A percentile compares a stretch with the other conserved stretches of the same genome.
Conservation (phyloP, 2,888 invertebrate species). For the Pachycephus smyrnensis region DNA sequence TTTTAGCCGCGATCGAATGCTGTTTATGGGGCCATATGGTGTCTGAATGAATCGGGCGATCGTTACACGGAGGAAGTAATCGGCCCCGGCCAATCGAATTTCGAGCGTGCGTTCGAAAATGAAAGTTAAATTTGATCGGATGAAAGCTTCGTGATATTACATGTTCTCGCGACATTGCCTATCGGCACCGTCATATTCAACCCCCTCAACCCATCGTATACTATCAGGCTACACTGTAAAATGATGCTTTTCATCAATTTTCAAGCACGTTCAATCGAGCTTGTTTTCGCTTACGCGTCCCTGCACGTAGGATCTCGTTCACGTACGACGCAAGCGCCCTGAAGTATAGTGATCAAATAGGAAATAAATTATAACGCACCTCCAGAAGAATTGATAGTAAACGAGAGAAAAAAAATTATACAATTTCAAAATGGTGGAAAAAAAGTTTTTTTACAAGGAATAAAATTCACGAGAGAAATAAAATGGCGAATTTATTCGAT, state of each 20-base stretch:
- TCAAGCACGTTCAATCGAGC: background rate
- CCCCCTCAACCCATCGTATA: background rate
- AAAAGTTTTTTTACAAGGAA: background rate
- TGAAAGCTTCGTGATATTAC: conserved; percentile 21
- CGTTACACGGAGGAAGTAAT: conserved; percentile 23
- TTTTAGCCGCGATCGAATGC: conserved; percentile 31
- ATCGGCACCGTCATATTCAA: background rate
- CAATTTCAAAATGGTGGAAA: background rate
- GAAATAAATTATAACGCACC: background rate
- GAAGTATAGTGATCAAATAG: background rate
- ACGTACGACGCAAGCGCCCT: background rate
- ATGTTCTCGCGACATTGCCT: conserved; percentile 7
- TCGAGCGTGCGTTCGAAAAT: conserved; percentile 27
- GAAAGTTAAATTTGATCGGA: conserved; percentile 15
- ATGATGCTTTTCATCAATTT: background rate
- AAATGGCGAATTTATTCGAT: background rate
- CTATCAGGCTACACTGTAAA: background rate
- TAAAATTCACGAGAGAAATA: background rate
- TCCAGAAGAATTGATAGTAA: background rate
- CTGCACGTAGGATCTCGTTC: background rate
- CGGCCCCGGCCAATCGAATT: conserved; percentile 30
- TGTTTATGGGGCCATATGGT: conserved; percentile 51
- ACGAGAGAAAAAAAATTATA: background rate
- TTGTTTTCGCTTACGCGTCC: background rate
- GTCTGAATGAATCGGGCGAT: conserved; percentile 33